phyloP scores from a whole-genome alignment of 2,888 invertebrate species.

The Eupeodes latifasciatus region DNA sequence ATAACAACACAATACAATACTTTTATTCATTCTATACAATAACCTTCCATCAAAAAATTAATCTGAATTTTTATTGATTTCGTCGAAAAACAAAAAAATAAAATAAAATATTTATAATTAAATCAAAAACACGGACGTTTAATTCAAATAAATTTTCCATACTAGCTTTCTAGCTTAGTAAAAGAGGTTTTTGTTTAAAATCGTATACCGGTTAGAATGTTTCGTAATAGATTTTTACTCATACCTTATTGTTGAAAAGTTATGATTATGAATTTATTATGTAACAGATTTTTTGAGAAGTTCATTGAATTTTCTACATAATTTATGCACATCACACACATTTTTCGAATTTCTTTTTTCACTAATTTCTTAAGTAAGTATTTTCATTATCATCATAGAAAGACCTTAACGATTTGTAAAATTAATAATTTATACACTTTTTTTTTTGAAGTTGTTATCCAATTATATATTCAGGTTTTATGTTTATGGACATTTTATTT shows the following conservation, averaged over 20 bases:
- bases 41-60: too few relatives aligned
- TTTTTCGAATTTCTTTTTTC: constrained; percentile 3
- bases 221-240: background rate
- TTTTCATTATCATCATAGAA: background rate
- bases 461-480: too few relatives aligned
- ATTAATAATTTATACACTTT: too few relatives aligned
- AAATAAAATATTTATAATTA: constrained; percentile 40
- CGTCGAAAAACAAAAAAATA: background rate
- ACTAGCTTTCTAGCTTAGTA: background rate
- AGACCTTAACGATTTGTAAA: too few relatives aligned
- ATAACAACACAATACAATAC: too few relatives aligned
- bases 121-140: constrained; percentile 62
- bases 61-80: constrained; percentile 13
- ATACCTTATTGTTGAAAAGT: background rate
- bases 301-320: constrained; percentile 18
- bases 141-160: background rate
- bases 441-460: too few relatives aligned
- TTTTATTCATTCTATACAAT: too few relatives aligned
- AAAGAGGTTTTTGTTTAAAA: background rate
- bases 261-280: constrained; percentile 13
- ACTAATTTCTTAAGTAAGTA: background rate
- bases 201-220: background rate
- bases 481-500: too few relatives aligned
- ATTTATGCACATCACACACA: background rate
- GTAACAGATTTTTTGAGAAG: background rate